Conservation (phyloP, 2,888 invertebrate species). For the Tetheella fluctuosa region DNA sequence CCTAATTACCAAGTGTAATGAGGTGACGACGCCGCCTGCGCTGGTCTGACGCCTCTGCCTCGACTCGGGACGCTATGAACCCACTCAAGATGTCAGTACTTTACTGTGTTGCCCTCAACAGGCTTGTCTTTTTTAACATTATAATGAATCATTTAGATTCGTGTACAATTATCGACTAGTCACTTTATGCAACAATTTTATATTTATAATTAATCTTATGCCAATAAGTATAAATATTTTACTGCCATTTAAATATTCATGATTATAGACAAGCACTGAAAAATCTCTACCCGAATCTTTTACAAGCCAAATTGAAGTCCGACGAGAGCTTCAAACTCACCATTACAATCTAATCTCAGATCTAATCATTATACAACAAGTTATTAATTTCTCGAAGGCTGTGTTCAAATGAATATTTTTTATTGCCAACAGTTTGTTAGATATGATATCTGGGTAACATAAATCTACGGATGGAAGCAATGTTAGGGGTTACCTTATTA, state of each 20-base stretch:
- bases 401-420: constrained; percentile 50
- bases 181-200: neutral
- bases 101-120: constrained; percentile 18
- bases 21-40: constrained; percentile 56
- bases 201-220: neutral
- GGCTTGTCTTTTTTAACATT: neutral
- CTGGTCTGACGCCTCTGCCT: constrained; percentile 49
- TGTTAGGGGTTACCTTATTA: constrained; percentile 28
- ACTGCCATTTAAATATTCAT: neutral
- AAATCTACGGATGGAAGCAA: constrained; percentile 29
- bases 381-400: constrained; percentile 37
- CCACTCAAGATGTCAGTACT: constrained; percentile 36
- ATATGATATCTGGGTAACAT: constrained; percentile 49
- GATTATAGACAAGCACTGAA: neutral
- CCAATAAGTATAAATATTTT: neutral
- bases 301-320: constrained; percentile 26
- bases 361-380: constrained; percentile 40
- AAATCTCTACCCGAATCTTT: constrained; percentile 14
- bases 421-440: constrained; percentile 44
- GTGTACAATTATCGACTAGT: neutral
- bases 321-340: constrained; percentile 28
- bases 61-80: constrained; percentile 23
- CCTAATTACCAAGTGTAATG: constrained; percentile 82
- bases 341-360: constrained; percentile 39
- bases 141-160: neutral